Base-by-base conservation (phyloP, 2,797 vertebrate species). In the Typhlichthys eigenmanni region DNA sequence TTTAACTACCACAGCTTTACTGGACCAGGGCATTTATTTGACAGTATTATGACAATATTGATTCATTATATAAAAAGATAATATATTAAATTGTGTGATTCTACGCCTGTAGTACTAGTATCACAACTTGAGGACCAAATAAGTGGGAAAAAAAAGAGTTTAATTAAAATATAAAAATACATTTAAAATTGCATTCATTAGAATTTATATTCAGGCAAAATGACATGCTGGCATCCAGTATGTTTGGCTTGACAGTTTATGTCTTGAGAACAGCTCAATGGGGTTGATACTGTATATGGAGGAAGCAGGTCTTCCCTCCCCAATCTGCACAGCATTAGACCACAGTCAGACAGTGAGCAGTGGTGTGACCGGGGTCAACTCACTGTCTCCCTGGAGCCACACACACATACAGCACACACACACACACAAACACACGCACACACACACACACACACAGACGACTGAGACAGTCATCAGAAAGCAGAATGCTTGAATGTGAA, bases 241-340 rank as follows among this genome's bases (percentile, higher is more conserved):
- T 24, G 24, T 24, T 24, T 24, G 24, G 56, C 54, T 63, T 52
- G 59, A 74, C 68, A 71, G 72, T 76, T 84, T 75, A 78, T 79
- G 71, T 82, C 85, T 81, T 60, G 51, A 80, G 24, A 81, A 75
- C 68, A 69, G 71, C 70, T 82, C 82, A 80, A 81, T 84, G 71
- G 58, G 55, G 46, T 72, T 76, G 62, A 80, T 74, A 69, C 56
- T 19, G 24, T 69, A 80, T 76, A 71, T 69, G 78, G 73, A 78
- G 43, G 46, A 69, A 72, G 77, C 83, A 55, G 66, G 58, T 68
- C 59, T 77, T 83, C 81, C 80, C 80, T 86, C 68, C 76, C 34
- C 24, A 24, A 67, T 62, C 71, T 60, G 54, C 72, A 84, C 48
- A 74, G 69, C 63, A 43, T 55, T 68, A 77, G 75, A 71, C 54